These are phyloP conservation scores for Saguinus midas DNA, from an alignment of 2,113 vertebrate genomes.

Conservation along the genomic window DNA sequence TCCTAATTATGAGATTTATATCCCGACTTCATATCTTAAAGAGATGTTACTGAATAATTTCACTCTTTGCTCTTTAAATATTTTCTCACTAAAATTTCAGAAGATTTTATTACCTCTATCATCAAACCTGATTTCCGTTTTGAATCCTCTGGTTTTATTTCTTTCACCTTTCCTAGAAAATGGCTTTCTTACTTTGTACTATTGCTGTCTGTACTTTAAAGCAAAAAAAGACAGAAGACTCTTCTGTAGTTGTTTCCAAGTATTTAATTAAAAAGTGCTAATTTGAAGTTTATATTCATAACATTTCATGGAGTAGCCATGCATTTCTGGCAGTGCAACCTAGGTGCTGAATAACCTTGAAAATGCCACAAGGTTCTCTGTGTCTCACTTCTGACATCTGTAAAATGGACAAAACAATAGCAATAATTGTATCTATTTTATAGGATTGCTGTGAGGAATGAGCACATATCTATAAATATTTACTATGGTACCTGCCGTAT, in stretches of 20 bases:
- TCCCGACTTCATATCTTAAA: background rate
- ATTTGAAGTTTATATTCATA: background rate
- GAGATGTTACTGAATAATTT: background rate
- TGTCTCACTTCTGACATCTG: background rate
- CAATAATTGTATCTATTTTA: background rate
- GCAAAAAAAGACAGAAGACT: background rate
- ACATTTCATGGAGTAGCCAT: background rate
- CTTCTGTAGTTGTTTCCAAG: background rate
- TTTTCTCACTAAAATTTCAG: background rate
- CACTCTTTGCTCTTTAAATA: slow-evolving; percentile 28
- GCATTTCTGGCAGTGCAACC: background rate
- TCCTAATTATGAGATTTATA: background rate
- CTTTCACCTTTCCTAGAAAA: background rate
- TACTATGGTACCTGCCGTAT: background rate
- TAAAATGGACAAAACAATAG: background rate
- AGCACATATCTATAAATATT: background rate
- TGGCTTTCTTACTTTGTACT: background rate
- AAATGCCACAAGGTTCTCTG: background rate
- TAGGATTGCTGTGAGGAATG: background rate
- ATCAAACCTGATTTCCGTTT: background rate
- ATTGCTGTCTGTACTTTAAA: background rate
- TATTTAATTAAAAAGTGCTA: background rate
- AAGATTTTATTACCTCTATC: background rate
- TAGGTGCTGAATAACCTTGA: background rate
- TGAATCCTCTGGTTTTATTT: background rate